Conservation (phyloP, 2,113 vertebrate species). For the Proterorhinus semilunaris region DNA sequence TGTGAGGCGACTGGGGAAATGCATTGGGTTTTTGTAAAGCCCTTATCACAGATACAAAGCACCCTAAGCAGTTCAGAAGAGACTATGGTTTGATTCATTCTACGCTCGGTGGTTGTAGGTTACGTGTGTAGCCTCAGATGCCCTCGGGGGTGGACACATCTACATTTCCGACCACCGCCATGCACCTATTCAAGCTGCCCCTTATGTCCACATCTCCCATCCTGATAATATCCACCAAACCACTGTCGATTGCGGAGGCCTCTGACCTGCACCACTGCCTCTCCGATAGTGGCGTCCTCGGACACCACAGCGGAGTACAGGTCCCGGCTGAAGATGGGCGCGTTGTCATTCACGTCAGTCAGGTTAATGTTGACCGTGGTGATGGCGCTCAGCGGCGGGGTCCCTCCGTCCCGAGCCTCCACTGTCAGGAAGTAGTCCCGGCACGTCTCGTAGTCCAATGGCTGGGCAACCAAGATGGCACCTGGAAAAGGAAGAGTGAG, state of each 20-base stretch:
- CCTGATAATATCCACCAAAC: too few species aligned
- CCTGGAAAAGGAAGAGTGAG: constrained; percentile 67
- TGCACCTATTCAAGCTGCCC: too few species aligned
- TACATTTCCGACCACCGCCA: too few species aligned
- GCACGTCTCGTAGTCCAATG: constrained; percentile 90
- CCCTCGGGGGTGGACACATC: too few species aligned
- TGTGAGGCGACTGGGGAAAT: neutral
- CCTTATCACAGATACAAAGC: too few species aligned
- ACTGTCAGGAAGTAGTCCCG: constrained; percentile 92
- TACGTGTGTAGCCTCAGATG: too few species aligned
- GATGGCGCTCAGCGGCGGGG: constrained; percentile 85
- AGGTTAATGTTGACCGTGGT: constrained; percentile 90
- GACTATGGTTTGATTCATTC: too few species aligned
- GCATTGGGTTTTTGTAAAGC: neutral
- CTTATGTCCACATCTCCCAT: too few species aligned
- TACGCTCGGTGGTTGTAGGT: too few species aligned
- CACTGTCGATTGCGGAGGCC: too few species aligned
- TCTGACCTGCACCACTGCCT: constrained; percentile 84
- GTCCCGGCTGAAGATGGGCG: constrained; percentile 85
- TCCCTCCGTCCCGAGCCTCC: constrained; percentile 92
- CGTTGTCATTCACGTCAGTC: constrained; percentile 95
- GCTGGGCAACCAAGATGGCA: constrained; percentile 82
- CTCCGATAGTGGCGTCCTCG: constrained; percentile 85
- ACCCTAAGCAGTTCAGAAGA: too few species aligned
- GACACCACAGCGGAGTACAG: constrained; percentile 88